Percentiles rank a stretch among this genome's conserved stretches.
Conservation (phyloP, 2,888 invertebrate species). For the Chymomyza amoena region DNA sequence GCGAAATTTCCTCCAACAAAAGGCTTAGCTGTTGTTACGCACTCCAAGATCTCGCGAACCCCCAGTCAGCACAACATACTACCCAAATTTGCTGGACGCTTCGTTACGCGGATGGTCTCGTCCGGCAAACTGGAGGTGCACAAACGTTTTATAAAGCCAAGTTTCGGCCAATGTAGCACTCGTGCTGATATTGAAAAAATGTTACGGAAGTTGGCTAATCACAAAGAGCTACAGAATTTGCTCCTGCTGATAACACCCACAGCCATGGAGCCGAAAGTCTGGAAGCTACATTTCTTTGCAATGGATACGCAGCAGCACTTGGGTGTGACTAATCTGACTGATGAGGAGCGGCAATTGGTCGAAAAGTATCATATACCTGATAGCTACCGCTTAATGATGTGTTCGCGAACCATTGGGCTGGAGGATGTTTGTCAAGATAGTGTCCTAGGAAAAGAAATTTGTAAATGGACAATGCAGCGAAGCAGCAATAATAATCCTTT, state of each 20-base stretch:
- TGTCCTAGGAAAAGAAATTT: too few relatives aligned
- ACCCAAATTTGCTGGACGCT: not conserved
- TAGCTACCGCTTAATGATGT: slow-evolving; percentile 17
- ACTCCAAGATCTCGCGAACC: too few relatives aligned
- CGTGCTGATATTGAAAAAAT: not conserved
- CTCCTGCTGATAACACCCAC: slow-evolving; percentile 33
- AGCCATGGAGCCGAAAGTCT: not conserved
- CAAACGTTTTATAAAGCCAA: not conserved
- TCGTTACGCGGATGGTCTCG: not conserved
- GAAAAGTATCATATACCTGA: not conserved
- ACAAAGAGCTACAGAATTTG: not conserved
- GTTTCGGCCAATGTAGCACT: not conserved
- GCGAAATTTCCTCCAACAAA: too few relatives aligned
- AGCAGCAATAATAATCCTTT: too few relatives aligned
- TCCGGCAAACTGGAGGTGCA: not conserved
- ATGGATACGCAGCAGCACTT: slow-evolving; percentile 22
- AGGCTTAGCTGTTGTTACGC: too few relatives aligned
- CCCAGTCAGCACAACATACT: too few relatives aligned
- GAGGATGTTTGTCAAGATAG: too few relatives aligned
- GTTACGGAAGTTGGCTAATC: slow-evolving; percentile 7
- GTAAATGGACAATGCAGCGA: too few relatives aligned
- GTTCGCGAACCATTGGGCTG: not conserved
- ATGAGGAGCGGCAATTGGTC: slow-evolving; percentile 17
- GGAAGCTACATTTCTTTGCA: slow-evolving; percentile 24
- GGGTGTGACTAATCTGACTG: slow-evolving; percentile 23